These are phyloP conservation scores for Gadus macrocephalus DNA, from an alignment of 2,113 vertebrate genomes.

Conservation along the genomic window DNA sequence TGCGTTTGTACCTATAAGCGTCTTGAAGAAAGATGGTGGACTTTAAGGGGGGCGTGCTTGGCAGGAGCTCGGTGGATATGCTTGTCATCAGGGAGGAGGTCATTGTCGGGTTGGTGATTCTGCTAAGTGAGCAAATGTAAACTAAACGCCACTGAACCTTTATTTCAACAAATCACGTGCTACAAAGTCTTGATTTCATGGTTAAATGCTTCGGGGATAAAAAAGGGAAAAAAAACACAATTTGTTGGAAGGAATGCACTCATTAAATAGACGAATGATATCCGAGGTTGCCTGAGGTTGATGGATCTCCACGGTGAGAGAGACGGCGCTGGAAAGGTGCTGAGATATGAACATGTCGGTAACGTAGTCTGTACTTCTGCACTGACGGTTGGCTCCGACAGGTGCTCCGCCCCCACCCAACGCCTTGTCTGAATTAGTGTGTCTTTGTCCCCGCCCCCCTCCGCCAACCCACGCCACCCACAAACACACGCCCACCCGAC, in stretches of 20 bases:
- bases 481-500: not conserved
- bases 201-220: conserved; percentile 14
- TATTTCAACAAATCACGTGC: conserved; percentile 22
- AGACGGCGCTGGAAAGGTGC: no score
- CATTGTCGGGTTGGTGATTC: conserved; percentile 15
- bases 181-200: conserved; percentile 29
- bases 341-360: no score
- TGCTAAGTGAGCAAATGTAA: conserved; percentile 18
- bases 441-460: conserved; percentile 49
- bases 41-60: not conserved
- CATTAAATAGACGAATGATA: no score
- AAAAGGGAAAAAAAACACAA: not conserved
- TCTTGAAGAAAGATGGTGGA: no score
- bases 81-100: conserved; percentile 14
- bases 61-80: not conserved
- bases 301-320: no score
- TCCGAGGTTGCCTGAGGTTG: no score
- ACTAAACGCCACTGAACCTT: conserved; percentile 20
- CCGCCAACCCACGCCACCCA: not conserved
- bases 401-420: conserved; percentile 24
- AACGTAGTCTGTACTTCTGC: no score
- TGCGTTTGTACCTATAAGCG: no score
- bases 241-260: no score
- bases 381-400: conserved; percentile 25
- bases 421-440: conserved; percentile 66